A percentile compares a stretch with the other conserved stretches of the same genome.
Evolutionary conservation across 2,113 vertebrate genomes (phyloP).

Genomic region (Pongo pygmaeus): DNA sequence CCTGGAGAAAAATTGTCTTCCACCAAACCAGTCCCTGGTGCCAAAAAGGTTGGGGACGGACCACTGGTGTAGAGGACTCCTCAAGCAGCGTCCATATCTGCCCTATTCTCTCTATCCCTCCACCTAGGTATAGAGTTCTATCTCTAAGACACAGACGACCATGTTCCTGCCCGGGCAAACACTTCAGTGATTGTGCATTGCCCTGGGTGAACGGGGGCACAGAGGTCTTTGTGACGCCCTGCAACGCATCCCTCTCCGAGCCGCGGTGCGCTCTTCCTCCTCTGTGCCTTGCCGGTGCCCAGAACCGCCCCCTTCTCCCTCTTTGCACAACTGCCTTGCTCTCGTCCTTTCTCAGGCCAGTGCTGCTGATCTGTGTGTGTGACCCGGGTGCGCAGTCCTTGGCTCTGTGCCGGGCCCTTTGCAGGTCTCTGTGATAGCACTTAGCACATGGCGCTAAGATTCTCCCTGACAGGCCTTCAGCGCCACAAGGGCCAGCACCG

Average conservation of each 20-base stretch:
- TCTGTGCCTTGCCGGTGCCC: background rate
- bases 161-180: fast-evolving
- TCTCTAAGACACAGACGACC: background rate
- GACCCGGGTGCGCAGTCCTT: background rate
- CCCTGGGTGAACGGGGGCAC: fast-evolving
- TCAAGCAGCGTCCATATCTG: fast-evolving
- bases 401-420: background rate
- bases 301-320: background rate
- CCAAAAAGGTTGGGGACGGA: background rate
- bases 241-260: fast-evolving
- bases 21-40: too few species aligned
- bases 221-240: fast-evolving
- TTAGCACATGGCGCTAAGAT: background rate
- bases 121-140: fast-evolving
- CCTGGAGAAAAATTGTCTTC: too few species aligned
- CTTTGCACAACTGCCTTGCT: background rate
- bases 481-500: fast-evolving
- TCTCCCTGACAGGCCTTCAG: background rate
- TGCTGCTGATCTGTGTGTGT: too few species aligned
- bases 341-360: background rate
- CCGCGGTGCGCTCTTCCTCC: background rate
- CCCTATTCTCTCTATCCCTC: too few species aligned
- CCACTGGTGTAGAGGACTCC: background rate
- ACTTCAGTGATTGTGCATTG: fast-evolving
- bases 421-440: background rate